Evolutionary conservation across 2,888 invertebrate genomes (phyloP), one percentile per base, ranked within the genome.

Genomic region (Caenorhabditis zanzibari): DNA sequence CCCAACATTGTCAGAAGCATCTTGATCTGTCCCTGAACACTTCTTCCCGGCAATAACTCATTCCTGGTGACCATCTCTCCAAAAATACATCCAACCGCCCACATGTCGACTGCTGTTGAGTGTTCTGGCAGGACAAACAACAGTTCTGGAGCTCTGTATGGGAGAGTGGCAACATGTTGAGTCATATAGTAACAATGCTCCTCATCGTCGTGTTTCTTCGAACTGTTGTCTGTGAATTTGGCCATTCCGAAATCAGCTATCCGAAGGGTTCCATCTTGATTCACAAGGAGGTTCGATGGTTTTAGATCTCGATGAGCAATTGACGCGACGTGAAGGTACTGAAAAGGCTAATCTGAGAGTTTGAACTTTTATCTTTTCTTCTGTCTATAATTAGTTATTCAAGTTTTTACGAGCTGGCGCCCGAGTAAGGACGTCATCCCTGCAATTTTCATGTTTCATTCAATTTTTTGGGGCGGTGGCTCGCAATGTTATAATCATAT

Each of bases 111-210:
- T 44, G 90, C 90, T 0, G 90, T 91, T n/a, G 87, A 88, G 68
- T 91, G 91, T 69, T 90, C 90, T 0, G 90, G 90, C 82, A 90
- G 88, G 16, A 91, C 91, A 74, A 89, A 91, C 1, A 91, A 79
- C 7, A 91, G 81, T 74, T 91, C 91, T 9, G 91, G 91, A 10
- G 91, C 91, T 86, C 90, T 87, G 82, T 91, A 91, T 3, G 90
- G 90, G 0, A 91, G 83, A 1, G 91, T 91, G 26, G 90, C 90
- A 2, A 91, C 89, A 63, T 91, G 90, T 75, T 91, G 90, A 28
- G 90, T 91, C 91, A 91, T 91, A 80, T 91, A 91, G 75, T 90
- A 91, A 75, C 90, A 90, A 71, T 91, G 90, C 69, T 91, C 91
- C 47, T 91, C 91, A 58, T 91, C 90, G 56, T 90, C 89, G 35